Evolutionary conservation across 2,888 invertebrate species (phyloP), one percentile per base, ranked within the genome.

Genomic region (Loripinus fragilis): DNA sequence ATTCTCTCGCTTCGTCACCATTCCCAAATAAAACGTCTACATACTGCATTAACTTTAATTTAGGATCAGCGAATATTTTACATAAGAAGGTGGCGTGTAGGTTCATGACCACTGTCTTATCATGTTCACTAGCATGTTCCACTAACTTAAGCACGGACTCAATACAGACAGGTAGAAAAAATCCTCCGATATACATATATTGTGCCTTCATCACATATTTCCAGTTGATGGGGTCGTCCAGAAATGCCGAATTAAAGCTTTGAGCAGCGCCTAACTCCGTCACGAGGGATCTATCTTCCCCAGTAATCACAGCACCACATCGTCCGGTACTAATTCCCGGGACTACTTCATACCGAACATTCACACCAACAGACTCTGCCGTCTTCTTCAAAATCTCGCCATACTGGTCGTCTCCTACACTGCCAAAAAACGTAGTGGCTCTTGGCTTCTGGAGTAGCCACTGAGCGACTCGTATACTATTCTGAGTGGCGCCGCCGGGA

Each of bases 401-500:
- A 92, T 96, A 98, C 73, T 96, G 95, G 92, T 99, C 99, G 80
- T 96, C 95, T 0, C 99, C 99, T 7, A 99, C 98, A 91, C 97
- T 97, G 0, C 99, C 99, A 94, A 99, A 97, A 94, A 97, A 99
- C 0, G 97, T 96, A 55, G 96, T 95, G 0, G 96, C 94, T 79
- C 96, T 96, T 0, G 97, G 97, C 83, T 95, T 95, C 85, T 96
- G 95, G 71, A 98, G 93, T 72, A 99, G 95, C 99, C 99, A 99
- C 95, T 99, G 96, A 38, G 97, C 97, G 0, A 98, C 97, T 84
- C 99, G 95, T 86, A 99, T 94, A 38, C 97, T 95, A 94, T 99
- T 99, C 94, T 99, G 99, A 0, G 97, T 97, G 45, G 98, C 97
- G 74, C 99, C 99, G n/a, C 99, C 99, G 1, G 99, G 98, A 77